Evolutionary conservation across 2,113 vertebrate genomes (phyloP), one percentile per base, ranked within the genome.

Genomic region (Macaca mulatta): DNA sequence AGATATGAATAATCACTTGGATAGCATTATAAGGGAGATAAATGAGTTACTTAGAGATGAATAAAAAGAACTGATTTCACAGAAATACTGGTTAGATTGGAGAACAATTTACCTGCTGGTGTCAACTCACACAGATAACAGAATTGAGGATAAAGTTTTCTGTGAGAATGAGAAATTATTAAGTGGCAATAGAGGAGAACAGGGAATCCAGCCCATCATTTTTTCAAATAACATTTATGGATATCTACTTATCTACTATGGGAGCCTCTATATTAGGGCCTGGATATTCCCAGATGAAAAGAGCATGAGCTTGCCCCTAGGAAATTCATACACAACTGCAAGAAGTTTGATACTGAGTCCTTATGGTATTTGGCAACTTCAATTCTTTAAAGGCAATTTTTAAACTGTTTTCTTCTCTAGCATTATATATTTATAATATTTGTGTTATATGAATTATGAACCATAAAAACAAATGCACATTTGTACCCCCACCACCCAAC

Each of bases 41-140:
- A 92, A 94, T 90, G 83, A 95, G 92, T 92, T 96, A 98, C 50
- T 96, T 94, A 93, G 72, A 77, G 86, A 90, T 67, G 83, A 97
- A 83, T 93, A 88, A 72, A 93, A 93, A 96, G 59, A 93, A 86
- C 45, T 86, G 59, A 96, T 94, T 96, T 96, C 52, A 77, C 20
- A 94, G 95, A 75, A 81, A 67, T 96, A 96, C 70, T 93, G 64
- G 77, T 89, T 83, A 94, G 78, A 87, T 0, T 40, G 78, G 87
- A 97, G 85, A 97, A 92, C 70, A 89, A 87, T 88, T 96, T 90
- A 78, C 97, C 95, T 96, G 92, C 77, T 90, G 78, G 89, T 78
- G 11, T 92, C 38, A 92, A 92, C 40, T 64, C 8, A 64, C 32
- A 57, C 1, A 43, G 78, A 83, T 84, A 70, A 70, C n/a, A 48